Evolutionary conservation across 2,797 vertebrate genomes (phyloP).

Genomic region (Labeo calbasu): DNA sequence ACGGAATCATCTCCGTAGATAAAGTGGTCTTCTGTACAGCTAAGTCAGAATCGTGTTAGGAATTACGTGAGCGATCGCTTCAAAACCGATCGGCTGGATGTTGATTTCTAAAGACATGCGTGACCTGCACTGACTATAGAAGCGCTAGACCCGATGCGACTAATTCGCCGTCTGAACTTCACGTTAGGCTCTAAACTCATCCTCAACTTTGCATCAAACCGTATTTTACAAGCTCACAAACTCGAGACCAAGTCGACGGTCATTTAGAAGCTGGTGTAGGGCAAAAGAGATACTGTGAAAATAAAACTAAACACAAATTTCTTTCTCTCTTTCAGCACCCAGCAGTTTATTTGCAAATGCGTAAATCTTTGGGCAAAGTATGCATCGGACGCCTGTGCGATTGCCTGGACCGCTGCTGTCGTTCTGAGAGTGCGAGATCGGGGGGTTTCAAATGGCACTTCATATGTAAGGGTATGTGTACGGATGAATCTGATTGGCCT

Average conservation of each 20-base stretch:
- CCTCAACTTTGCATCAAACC: slow-evolving; percentile 63
- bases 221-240: slow-evolving; percentile 60
- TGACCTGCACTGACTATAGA: slow-evolving; percentile 65
- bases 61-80: neutral
- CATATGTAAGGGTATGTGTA: slow-evolving; percentile 53
- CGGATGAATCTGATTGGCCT: slow-evolving; percentile 52
- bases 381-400: slow-evolving; percentile 73
- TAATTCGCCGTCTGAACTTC: slow-evolving; percentile 69
- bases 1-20: slow-evolving; percentile 3
- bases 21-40: slow-evolving; percentile 36
- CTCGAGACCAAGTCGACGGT: slow-evolving; percentile 63
- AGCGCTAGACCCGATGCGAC: slow-evolving; percentile 70
- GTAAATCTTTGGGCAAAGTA: slow-evolving; percentile 81
- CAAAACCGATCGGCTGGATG: slow-evolving; percentile 10
- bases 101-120: slow-evolving; percentile 55
- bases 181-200: slow-evolving; percentile 49
- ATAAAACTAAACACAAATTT: slow-evolving; percentile 38
- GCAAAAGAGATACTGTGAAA: slow-evolving; percentile 62
- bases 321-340: slow-evolving; percentile 69
- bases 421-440: slow-evolving; percentile 53
- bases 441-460: slow-evolving; percentile 64
- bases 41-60: slow-evolving; percentile 24
- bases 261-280: slow-evolving; percentile 60
- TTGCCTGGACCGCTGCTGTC: slow-evolving; percentile 72
- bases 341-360: slow-evolving; percentile 76